Base-by-base conservation (phyloP, 2,888 invertebrate species). In the Tipula unca region DNA sequence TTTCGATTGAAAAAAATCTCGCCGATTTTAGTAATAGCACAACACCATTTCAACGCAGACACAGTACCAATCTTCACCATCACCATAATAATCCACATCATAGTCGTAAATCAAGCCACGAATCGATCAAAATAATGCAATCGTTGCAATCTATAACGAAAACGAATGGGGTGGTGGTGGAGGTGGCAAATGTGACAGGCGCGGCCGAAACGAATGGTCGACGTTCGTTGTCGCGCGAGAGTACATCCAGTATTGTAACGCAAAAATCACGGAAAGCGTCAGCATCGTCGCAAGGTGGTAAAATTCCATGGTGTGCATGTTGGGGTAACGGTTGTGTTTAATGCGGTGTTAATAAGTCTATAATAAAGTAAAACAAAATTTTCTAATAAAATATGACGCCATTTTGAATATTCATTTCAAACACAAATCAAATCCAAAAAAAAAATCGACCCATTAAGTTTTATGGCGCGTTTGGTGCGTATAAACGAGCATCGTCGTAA, bases 291-390 rank as follows among this genome's bases (percentile, higher is more conserved):
- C 90, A 91, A 86, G 90, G 89, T 20, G 90, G 89, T 85, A 91
- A 91, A 87, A 91, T 91, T 86, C 91, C 91, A 32, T 91, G 91
- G 91, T 91, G 91, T 86, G 91, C 90, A 29, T 91, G 91, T 87
- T 91, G 91, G 91, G 91, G 91, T 42, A 91, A 91, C 87, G 90
- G 91, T 1, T 91, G 91, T 87, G 87, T 90, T 85, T 89, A 89
- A 25, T 10, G 25, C 1, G 17, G n/a, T 48, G 17, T 54, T 54
- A n/a, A 32, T 32, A 39, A 39, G 48, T 48, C 48, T 6, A 39
- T 39, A 48, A 48, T 48, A 48, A 48, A 4, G 10, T 4, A 17
- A 5, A 54, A 54, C 17, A 54, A 54, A 54, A 13, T 69, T 69
- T 69, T 25, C 25, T 69, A 69, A 25, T 25, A 25, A 69, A 48